Percentiles rank a stretch among this genome's conserved stretches.
Conservation (phyloP, 2,113 vertebrate genomes). For the Ginglymostoma cirratum region DNA sequence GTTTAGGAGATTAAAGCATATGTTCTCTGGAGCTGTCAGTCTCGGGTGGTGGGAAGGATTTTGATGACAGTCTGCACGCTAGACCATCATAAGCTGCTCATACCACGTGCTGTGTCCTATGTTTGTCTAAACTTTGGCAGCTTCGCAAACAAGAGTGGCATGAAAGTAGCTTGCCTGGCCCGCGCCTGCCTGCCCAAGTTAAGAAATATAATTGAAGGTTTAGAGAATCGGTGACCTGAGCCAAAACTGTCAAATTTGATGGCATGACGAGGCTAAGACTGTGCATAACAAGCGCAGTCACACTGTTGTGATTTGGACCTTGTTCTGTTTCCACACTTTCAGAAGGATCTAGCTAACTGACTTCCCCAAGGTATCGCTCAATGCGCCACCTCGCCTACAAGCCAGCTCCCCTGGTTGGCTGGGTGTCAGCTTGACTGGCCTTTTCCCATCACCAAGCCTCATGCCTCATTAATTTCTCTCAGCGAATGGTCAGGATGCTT, state of each 20-base stretch:
- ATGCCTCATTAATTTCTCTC: constrained; percentile 63
- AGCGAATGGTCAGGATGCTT: constrained; percentile 46
- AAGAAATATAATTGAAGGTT: constrained; percentile 22
- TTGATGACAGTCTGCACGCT: not conserved
- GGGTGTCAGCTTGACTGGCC: constrained; percentile 43
- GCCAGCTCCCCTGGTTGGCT: constrained; percentile 24
- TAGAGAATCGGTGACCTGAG: constrained; percentile 27
- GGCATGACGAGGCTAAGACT: constrained; percentile 52
- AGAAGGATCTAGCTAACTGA: constrained; percentile 55
- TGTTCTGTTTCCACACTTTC: constrained; percentile 64
- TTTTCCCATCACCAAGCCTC: constrained; percentile 59
- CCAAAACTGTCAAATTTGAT: constrained; percentile 32
- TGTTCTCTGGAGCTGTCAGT: not conserved
- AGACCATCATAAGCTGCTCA: no score
- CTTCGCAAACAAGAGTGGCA: not conserved
- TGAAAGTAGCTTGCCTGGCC: not conserved
- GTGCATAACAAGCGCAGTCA: constrained; percentile 69
- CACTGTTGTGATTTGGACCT: constrained; percentile 77
- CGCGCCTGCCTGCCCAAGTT: not conserved
- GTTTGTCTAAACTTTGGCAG: not conserved
- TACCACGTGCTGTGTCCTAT: no score
- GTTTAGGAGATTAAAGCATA: not conserved
- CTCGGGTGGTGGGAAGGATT: not conserved
- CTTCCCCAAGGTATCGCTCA: constrained; percentile 53
- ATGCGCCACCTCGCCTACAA: constrained; percentile 53